Base-by-base conservation (phyloP, 1,140 invertebrate genomes). In the Apis laboriosa region DNA sequence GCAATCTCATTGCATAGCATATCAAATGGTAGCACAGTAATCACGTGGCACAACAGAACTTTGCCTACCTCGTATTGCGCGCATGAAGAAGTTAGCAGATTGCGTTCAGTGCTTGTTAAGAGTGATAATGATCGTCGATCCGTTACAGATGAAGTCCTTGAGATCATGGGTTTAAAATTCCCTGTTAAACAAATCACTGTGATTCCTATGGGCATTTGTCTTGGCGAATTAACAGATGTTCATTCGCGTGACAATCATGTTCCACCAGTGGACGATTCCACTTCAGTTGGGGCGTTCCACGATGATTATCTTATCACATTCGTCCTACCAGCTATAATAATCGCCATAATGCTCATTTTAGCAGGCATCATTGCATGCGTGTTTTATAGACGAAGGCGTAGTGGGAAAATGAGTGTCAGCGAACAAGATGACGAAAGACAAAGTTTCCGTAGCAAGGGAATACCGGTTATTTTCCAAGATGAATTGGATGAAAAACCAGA, bases 381-480 rank as follows among this genome's bases (percentile, higher is more conserved):
- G 58, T 93, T 99, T 21, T 98, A 99, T 92, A 95, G 97, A 84
- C 95, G 97, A 90, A 96, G 97, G 83, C 95, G 97, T 51, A 98
- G 97, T 80, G 97, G 97, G 1, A 97, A 97, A 92, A 97, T 97
- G 96, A 96, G 96, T 87, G 94, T 97, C 72, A 94, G 96, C 94
- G 94, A 96, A 93, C 91, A 97, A 86, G 97, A 97, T 85, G 97
- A 97, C 88, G 97, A 97, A 88, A 95, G 97, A 68, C 96, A 96
- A 93, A 97, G 95, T 74, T 98, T 98, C 94, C 95, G 97, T 13
- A 98, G 96, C 85, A 98, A 98, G 94, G 98, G 98, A 67, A 97
- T 98, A 88, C 98, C 98, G 1, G 97, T 99, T 11, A 99, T 99
- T 86, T 99, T 99, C 93, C 97, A 97, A 92, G 98, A 99, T 93